These are phyloP conservation scores for Piaya cayana DNA, from an alignment of 2,113 vertebrate genomes.

Conservation along the genomic window DNA sequence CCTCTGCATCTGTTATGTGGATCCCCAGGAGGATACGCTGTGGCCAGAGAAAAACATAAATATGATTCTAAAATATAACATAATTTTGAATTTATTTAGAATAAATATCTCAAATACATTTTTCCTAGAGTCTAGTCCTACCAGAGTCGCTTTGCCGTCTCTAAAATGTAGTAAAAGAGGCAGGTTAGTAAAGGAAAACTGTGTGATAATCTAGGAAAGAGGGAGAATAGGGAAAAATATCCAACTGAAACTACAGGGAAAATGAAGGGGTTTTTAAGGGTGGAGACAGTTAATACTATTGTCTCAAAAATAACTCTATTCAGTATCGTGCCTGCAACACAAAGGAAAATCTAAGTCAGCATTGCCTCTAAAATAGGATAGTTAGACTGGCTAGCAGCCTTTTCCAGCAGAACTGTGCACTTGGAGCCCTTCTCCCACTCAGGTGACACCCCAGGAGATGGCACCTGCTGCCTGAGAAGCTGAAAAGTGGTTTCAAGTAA, in stretches of 20 bases:
- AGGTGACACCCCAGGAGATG: background rate
- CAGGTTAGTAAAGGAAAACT: background rate
- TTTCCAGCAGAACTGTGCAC: background rate
- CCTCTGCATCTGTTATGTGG: slow-evolving; percentile 15
- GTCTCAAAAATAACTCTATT: background rate
- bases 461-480: background rate
- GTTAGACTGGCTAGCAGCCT: background rate
- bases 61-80: background rate
- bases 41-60: slow-evolving; percentile 24
- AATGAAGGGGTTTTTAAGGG: background rate
- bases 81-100: background rate
- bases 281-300: background rate
- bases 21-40: background rate
- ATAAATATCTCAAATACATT: background rate
- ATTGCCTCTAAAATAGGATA: background rate
- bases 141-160: background rate
- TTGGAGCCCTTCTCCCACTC: background rate
- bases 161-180: background rate
- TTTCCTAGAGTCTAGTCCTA: background rate
- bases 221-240: background rate
- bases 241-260: background rate
- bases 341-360: background rate
- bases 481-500: background rate
- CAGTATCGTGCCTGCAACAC: background rate
- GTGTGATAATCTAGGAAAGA: background rate